Base-by-base conservation (phyloP, 2,113 vertebrate genomes). In the Percina caprodes region DNA sequence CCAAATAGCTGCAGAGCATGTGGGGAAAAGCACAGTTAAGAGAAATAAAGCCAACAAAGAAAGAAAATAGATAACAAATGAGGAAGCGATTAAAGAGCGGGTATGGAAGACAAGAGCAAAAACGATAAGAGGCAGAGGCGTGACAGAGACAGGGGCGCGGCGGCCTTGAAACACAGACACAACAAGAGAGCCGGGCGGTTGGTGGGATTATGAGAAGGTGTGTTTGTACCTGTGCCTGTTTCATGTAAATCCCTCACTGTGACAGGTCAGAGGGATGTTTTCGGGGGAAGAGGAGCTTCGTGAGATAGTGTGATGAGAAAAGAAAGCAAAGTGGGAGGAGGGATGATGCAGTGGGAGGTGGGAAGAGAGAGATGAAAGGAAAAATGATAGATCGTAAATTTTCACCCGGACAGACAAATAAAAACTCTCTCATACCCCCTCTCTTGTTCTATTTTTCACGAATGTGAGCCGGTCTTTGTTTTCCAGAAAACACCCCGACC, bases 341-440 rank as follows among this genome's bases (percentile, higher is more conserved):
- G 80, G 85, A 83, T 77, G 83, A 86, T 78, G 74, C 74, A 18
- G 77, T 77, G 79, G 76, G 74, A 88, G 86, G 90, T 87, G 91
- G 88, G 79, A 89, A 90, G 65, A 74, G 61, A 81, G 63, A 91
- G 90, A 91, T 94, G 90, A 94, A 93, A 93, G 89, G 83, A 87
- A 90, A 89, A 92, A 87, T 86, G 82, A n/a, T n/a, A n/a, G n/a
- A 90, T 93, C 92, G 80, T 95, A 95, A 94, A 95, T 95, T 95
- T 95, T 87, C 88, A 83, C 90, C 91, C 62, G 80, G 94, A 94
- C 92, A 94, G 92, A 93, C 88, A 88, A 94, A 95, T 94, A 94
- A 94, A 93, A 93, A 92, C 91, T 89, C 86, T 89, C 84, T 86
- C 84, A 82, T 82, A 90, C 87, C 82, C 72, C 81, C 87, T 87